Base-by-base conservation (phyloP, 2,888 invertebrate genomes). In the Callyntrura guangdongensis region DNA sequence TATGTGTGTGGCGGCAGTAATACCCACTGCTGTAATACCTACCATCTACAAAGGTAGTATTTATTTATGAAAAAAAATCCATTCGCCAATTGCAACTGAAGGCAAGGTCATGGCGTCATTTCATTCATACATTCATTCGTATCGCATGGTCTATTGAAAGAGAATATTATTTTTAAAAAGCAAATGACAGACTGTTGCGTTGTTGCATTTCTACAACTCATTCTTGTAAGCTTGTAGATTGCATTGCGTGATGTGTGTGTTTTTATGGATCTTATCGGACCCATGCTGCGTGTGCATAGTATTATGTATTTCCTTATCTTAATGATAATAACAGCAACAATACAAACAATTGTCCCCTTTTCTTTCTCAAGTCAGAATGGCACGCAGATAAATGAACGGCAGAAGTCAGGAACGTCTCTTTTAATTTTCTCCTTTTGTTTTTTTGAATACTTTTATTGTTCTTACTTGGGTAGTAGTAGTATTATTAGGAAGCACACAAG, bases 251-350 rank as follows among this genome's bases (percentile, higher is more conserved):
- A 67, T 82, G 77, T 82, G 56, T 36, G 25, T 17, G 9, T 49
- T 77, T 77, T 77, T 77, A 77, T 83, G 83, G 83, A 83, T 83
- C 83, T 83, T 83, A 83, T 83, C 83, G 27, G 61, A n/a, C 6
- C 61, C 45, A 61, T 47, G 17, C n/a, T 45, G 25, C 61, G 81
- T 59, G 59, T 47, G 61, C 81, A 82, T 67, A 17, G n/a, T 20
- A 83, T 83, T 81, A 64, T 69, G 81, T 67, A 67, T 67, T 87
- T 81, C 81, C 81, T 87, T 87, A 67, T 87, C 81, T 61, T 87
- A 87, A 69, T 87, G 67, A 86, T 79, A 79, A 64, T 83, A 83
- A 83, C 17, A 53, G 22, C 72, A 72, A 72, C 12, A 69, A 72
- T 72, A 61, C 81, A 82, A 82, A 59, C 81, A 82, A 82, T 69